These are phyloP conservation scores for Beris chalybata DNA, from an alignment of 2,888 invertebrate genomes.

Conservation along the genomic window DNA sequence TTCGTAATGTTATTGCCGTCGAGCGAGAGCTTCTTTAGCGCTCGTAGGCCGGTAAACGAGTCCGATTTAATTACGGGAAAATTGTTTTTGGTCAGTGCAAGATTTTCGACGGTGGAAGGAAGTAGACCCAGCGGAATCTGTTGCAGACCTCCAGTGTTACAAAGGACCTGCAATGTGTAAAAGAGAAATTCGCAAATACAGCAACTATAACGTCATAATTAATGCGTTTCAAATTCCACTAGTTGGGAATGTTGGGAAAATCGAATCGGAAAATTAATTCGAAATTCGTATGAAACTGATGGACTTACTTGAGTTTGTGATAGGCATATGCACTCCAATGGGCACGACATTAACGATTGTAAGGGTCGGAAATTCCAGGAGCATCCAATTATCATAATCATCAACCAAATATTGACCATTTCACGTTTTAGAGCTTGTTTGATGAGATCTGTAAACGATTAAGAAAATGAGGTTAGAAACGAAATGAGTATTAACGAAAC, in stretches of 20 bases:
- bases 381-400: slow-evolving; percentile 57
- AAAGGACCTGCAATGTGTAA: slow-evolving; percentile 69
- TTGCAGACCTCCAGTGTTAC: slow-evolving; percentile 80
- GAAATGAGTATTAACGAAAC: no score
- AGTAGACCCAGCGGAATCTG: slow-evolving; percentile 77
- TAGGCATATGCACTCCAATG: slow-evolving; percentile 81
- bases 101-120: slow-evolving; percentile 77
- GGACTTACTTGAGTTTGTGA: slow-evolving; percentile 79
- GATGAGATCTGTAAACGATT: slow-evolving; percentile 13
- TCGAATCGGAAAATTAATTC: background rate
- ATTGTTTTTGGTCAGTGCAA: slow-evolving; percentile 83
- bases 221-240: no score
- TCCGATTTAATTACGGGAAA: slow-evolving; percentile 80
- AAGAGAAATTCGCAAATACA: slow-evolving; percentile 34
- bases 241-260: no score
- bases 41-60: slow-evolving; percentile 79
- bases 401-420: slow-evolving; percentile 56
- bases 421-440: slow-evolving; percentile 48
- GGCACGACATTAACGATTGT: slow-evolving; percentile 66
- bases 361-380: slow-evolving; percentile 56
- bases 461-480: no score
- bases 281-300: background rate
- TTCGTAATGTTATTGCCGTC: slow-evolving; percentile 85
- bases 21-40: slow-evolving; percentile 77
- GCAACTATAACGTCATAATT: background rate